Conservation (phyloP, 2,113 vertebrate species). For the Sapayoa aenigma region DNA sequence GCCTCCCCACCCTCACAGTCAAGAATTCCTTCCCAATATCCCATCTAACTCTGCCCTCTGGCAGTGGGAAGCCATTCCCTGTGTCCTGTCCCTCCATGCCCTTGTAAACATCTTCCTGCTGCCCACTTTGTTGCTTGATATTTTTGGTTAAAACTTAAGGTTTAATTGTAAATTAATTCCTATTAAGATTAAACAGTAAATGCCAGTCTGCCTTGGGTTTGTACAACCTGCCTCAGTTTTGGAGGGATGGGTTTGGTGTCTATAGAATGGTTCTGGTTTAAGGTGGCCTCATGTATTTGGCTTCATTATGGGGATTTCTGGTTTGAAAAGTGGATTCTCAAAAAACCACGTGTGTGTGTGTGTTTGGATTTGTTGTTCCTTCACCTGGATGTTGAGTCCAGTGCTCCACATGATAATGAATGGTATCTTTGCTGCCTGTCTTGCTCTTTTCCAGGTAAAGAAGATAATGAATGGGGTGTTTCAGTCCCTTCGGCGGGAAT, state of each 20-base stretch:
- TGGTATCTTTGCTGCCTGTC: neutral
- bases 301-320: neutral
- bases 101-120: neutral
- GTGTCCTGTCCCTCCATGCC: neutral
- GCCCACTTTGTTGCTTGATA: neutral
- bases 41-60: neutral
- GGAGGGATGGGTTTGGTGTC: neutral
- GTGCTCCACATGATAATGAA: neutral
- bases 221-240: neutral
- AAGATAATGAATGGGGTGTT: constrained; percentile 96
- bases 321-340: neutral
- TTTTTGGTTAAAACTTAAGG: neutral
- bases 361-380: neutral
- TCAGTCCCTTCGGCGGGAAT: constrained; percentile 87
- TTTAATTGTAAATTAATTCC: neutral
- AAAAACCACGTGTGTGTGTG: fast-evolving
- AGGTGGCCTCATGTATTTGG: neutral
- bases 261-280: neutral
- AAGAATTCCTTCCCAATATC: neutral
- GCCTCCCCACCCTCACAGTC: neutral
- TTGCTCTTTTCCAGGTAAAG: constrained; percentile 82
- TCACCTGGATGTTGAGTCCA: neutral
- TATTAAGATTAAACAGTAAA: too few relatives aligned
- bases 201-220: neutral
- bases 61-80: neutral